Percentiles rank a stretch among this genome's conserved stretches.
phyloP scores from a whole-genome alignment of 2,797 vertebrate genomes.

The Sebastes trivittatus region DNA sequence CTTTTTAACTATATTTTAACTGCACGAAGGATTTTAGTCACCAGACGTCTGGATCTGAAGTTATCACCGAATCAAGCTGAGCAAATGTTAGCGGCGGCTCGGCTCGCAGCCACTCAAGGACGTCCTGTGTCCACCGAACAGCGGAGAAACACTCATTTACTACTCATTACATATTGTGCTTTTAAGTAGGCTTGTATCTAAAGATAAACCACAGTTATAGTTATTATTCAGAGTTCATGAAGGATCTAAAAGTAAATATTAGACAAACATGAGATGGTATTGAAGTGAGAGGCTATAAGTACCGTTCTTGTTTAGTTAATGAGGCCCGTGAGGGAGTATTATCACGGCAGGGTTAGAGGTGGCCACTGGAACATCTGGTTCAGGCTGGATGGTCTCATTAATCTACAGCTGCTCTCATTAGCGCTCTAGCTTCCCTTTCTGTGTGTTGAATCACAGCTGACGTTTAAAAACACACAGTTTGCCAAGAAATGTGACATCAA shows the following conservation, averaged over 20 bases:
- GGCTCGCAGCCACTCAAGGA: too few species aligned
- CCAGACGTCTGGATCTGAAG: too few species aligned
- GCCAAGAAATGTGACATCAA: not conserved
- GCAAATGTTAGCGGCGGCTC: too few species aligned
- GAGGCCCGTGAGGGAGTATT: slow-evolving; percentile 10
- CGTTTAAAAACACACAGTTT: not conserved
- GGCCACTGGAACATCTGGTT: slow-evolving; percentile 54
- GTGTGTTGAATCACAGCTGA: slow-evolving; percentile 23
- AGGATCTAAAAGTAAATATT: not conserved
- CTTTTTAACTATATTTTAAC: too few species aligned
- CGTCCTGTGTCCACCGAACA: too few species aligned
- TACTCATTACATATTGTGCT: too few species aligned
- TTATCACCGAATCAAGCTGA: too few species aligned
- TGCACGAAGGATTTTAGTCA: too few species aligned
- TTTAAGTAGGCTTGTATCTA: too few species aligned
- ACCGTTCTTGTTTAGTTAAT: not conserved
- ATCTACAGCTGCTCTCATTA: slow-evolving; percentile 35
- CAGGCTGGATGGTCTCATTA: slow-evolving; percentile 13
- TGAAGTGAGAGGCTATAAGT: not conserved
- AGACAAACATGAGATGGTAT: not conserved
- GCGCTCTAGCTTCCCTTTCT: not conserved
- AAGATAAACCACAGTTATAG: too few species aligned
- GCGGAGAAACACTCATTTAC: too few species aligned
- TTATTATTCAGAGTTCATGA: not conserved
- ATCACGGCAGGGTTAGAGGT: slow-evolving; percentile 1